phyloP scores from a whole-genome alignment of 2,888 invertebrate genomes.

The Candidula unifasciata region DNA sequence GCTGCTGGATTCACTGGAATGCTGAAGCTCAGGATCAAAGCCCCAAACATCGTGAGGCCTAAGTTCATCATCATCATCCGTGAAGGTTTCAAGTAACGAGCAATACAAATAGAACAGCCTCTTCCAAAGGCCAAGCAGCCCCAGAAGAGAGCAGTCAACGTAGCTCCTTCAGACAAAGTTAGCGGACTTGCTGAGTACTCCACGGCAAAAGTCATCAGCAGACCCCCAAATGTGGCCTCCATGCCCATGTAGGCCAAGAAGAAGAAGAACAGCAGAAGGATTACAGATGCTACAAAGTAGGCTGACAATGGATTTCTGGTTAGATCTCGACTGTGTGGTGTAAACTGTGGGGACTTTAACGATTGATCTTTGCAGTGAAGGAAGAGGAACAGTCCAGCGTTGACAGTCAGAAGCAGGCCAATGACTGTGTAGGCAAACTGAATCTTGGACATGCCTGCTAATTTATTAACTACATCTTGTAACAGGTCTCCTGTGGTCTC shows the following conservation, averaged over 20 bases:
- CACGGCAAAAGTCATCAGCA: constrained; percentile 77
- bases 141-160: constrained; percentile 79
- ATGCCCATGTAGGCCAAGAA: constrained; percentile 78
- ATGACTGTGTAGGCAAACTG: constrained; percentile 78
- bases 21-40: constrained; percentile 73
- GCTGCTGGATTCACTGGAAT: constrained; percentile 65
- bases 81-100: constrained; percentile 75
- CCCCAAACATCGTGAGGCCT: constrained; percentile 70
- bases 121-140: constrained; percentile 78
- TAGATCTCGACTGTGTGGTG: constrained; percentile 44
- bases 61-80: constrained; percentile 77
- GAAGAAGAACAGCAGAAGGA: constrained; percentile 76
- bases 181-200: constrained; percentile 68
- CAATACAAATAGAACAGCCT: constrained; percentile 77
- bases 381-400: constrained; percentile 74
- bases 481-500: background rate
- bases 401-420: constrained; percentile 73
- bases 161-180: constrained; percentile 73
- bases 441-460: constrained; percentile 66
- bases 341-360: constrained; percentile 40
- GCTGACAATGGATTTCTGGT: constrained; percentile 43
- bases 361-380: constrained; percentile 73
- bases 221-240: constrained; percentile 78
- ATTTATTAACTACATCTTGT: background rate
- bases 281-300: constrained; percentile 67